Base-by-base conservation (phyloP, 2,797 vertebrate species). In the Platyrinchus mystaceus region DNA sequence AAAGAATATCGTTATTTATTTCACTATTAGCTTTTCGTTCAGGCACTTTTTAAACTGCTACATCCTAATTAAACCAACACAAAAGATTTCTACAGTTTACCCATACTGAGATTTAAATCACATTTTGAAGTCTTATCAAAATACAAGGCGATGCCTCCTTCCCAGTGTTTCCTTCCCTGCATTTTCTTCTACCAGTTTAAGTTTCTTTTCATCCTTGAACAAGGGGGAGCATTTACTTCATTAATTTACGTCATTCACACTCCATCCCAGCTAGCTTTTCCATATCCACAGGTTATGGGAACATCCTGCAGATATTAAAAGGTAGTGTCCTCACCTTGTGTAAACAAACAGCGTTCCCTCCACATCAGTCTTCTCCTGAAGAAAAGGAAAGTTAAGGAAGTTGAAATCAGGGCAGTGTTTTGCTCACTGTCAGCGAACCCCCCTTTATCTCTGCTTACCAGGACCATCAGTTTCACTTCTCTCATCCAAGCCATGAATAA, bases 301-400 rank as follows among this genome's bases (percentile, higher is more conserved):
- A 30, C 50, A 52, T 30, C 28, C 18, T n/a, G 43, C 39, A 27
- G 30, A 68, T 5, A 4, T 47, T 32, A 50, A 80, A 93, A 55
- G 20, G 15, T 67, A 81, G 71, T 2, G 3, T 49, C 63, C 98
- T 98, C 98, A 99, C 99, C 99, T 99, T 59, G 98, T 99, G 87
- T 99, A 99, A 92, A 99, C 98, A 97, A 99, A 99, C 67, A 99
- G 97, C 0, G 99, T 99, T 64, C 99, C 99, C 96, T 99, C 99
- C 88, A 99, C 99, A 21, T 99, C 98, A 2, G 99, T 99, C 97
- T 99, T 99, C 96, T 99, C 99, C 99, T 99, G 96, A 95, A 94
- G 62, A 94, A 97, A 93, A 90, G 80, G 52, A 95, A 81, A 77
- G 63, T 86, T 44, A 67, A 87, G 47, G 32, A 77, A 85, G 77